These are phyloP conservation scores for Sitophilus oryzae DNA, from an alignment of 1,140 invertebrate species.

Conservation along the genomic window DNA sequence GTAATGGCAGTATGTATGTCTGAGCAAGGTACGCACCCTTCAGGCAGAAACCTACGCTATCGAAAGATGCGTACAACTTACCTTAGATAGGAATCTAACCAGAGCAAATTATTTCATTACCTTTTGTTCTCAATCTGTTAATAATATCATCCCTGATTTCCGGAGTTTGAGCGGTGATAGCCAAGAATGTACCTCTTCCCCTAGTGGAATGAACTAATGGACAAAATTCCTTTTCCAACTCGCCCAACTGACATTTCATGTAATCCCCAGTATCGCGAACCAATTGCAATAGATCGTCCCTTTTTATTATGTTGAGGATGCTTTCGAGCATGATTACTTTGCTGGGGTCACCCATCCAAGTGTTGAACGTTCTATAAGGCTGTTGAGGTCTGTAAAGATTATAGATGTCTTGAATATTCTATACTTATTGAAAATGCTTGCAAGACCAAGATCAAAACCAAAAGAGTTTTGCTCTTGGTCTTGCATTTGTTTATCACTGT, in stretches of 20 bases:
- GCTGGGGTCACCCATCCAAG: conserved; percentile 98
- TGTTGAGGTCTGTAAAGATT: conserved; percentile 58
- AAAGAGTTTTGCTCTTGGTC: neutral
- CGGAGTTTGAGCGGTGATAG: conserved; percentile 66
- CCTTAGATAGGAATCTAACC: neutral
- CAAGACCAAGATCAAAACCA: neutral
- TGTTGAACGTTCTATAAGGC: conserved; percentile 93
- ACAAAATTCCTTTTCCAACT: conserved; percentile 68
- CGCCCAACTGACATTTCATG: conserved; percentile 64
- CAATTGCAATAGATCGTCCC: conserved; percentile 73
- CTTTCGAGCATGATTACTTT: conserved; percentile 88
- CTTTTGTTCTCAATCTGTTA: conserved; percentile 68
- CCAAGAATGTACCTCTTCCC: conserved; percentile 87
- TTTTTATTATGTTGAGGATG: conserved; percentile 77
- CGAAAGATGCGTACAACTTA: neutral
- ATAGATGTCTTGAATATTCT: neutral
- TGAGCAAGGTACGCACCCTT: too few relatives aligned
- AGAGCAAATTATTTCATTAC: conserved; percentile 46
- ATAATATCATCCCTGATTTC: conserved; percentile 74
- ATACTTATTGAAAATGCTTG: neutral
- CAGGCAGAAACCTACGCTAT: too few relatives aligned
- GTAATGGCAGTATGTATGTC: too few relatives aligned
- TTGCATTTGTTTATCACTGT: too few relatives aligned
- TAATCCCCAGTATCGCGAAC: conserved; percentile 71
- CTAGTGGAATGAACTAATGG: conserved; percentile 70